Evolutionary conservation across 2,888 invertebrate genomes (phyloP), one percentile per base, ranked within the genome.

Genomic region (Ectemnius cavifrons): DNA sequence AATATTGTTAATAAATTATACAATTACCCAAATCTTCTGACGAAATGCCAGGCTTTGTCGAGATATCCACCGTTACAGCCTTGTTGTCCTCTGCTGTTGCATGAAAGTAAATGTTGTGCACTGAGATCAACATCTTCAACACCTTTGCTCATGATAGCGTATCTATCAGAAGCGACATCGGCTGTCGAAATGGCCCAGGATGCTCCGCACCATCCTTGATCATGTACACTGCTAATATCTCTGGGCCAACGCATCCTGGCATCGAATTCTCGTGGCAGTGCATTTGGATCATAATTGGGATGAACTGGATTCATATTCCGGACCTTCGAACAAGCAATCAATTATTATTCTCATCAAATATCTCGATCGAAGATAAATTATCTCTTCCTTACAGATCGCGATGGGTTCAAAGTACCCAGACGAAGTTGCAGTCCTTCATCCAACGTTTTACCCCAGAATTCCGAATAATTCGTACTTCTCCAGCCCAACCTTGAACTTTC

Each of bases 171-270:
- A 67, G 95, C 95, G 52, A 97, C 95, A 14, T 94, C 94, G 13
- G 95, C 95, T 0, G 98, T 96, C 0, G 97, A 96, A 28, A 98
- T 93, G 0, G 97, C 98, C 98, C 98, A 99, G 2, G 98, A 98
- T 0, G 98, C 94, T 0, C 96, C 98, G 88, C 98, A 92, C 94
- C 94, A 94, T 76, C 94, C 94, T 91, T 96, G 96, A 91, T 96
- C 95, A 4, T 93, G 92, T 4, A 96, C 91, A 0, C 93, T 94
- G 0, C 95, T 94, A 64, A 98, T 95, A 83, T 93, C 93, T 1
- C 92, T 92, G 0, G 94, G 94, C 98, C 98, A 98, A 64, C 93
- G 93, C 0, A 92, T 89, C 14, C 96, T 92, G 0, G 97, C 92
- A 89, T 98, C 97, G 89, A 98, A 99, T 57, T 92, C 87, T 14